These are phyloP conservation scores for Phymanthus crucifer DNA, from an alignment of 92 coral and sea anemone genomes.

Conservation along the genomic window DNA sequence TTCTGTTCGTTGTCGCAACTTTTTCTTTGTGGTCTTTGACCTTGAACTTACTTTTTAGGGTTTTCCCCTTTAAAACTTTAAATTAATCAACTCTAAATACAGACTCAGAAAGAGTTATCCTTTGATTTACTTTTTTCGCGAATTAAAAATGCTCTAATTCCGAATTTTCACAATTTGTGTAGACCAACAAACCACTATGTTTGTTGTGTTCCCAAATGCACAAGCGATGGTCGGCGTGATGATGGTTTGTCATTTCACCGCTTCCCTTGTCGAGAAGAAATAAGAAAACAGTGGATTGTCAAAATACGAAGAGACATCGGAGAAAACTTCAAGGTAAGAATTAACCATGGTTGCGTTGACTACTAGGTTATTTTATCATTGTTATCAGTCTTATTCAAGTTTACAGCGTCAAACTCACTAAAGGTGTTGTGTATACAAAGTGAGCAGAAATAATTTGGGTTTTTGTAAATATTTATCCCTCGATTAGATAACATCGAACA, in stretches of 20 bases:
- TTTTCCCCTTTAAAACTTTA: too few species aligned
- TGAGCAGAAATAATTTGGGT: conserved; percentile 1
- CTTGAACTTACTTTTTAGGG: conserved; percentile 4
- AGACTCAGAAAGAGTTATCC: not conserved
- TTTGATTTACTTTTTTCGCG: not conserved
- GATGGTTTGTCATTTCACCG: conserved; percentile 4
- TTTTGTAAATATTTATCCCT: not conserved
- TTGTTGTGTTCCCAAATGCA: not conserved
- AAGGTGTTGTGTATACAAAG: not conserved
- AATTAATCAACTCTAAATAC: not conserved
- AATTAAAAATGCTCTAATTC: not conserved
- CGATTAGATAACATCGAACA: not conserved
- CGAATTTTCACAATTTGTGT: not conserved
- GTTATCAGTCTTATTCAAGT: not conserved
- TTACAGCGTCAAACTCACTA: conserved; percentile 1
- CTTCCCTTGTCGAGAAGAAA: not conserved
- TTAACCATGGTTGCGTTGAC: not conserved
- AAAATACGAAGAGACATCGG: conserved; percentile 8
- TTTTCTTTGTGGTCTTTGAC: not conserved
- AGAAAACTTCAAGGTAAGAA: not conserved
- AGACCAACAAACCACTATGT: not conserved
- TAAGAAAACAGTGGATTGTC: not conserved
- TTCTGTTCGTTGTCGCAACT: conserved; percentile 7
- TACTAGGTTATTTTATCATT: not conserved
- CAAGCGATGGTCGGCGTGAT: not conserved